These are phyloP conservation scores for Lutraria rhynchaena DNA, from an alignment of 1,140 invertebrate species.

Conservation along the genomic window DNA sequence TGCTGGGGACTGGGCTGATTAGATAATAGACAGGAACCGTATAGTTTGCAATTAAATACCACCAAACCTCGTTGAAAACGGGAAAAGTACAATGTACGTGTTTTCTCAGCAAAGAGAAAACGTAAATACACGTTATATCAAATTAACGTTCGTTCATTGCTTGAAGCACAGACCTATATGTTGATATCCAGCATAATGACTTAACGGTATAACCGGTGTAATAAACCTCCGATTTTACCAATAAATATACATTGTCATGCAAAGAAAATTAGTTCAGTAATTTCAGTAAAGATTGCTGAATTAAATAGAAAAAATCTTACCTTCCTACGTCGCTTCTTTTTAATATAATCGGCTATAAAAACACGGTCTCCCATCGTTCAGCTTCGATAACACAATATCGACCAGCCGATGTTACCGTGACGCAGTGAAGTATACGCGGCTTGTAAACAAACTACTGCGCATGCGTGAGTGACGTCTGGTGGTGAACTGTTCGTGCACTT, in stretches of 20 bases:
- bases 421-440: conserved; percentile 19
- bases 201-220: too few relatives aligned
- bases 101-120: too few relatives aligned
- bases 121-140: too few relatives aligned
- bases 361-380: conserved; percentile 55
- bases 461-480: conserved; percentile 40
- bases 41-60: too few relatives aligned
- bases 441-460: conserved; percentile 50
- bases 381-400: conserved; percentile 56
- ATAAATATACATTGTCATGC: conserved; percentile 34
- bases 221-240: background rate
- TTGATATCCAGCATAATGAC: too few relatives aligned
- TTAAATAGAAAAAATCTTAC: conserved; percentile 37
- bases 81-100: too few relatives aligned
- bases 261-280: background rate
- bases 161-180: too few relatives aligned
- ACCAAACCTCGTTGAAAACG: too few relatives aligned
- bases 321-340: conserved; percentile 58
- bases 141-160: too few relatives aligned
- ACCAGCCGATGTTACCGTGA: conserved; percentile 42
- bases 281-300: background rate
- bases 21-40: too few relatives aligned
- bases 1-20: too few relatives aligned
- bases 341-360: conserved; percentile 61
- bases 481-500: background rate